These are phyloP conservation scores for Eutolmus rufibarbis DNA, from an alignment of 2,888 invertebrate genomes.

Conservation along the genomic window DNA sequence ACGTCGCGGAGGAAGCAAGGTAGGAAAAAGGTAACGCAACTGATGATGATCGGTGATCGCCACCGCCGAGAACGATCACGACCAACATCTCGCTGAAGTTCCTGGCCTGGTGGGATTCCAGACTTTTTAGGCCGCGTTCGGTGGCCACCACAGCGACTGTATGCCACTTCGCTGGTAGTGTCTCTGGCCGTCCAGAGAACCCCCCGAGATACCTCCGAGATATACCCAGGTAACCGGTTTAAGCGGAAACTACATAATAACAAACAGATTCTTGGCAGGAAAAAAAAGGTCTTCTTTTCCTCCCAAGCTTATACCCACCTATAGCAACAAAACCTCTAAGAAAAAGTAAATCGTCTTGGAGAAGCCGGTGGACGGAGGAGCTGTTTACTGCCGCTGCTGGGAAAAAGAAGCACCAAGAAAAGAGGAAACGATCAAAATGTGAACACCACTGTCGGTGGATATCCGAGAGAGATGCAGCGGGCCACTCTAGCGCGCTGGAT, in stretches of 20 bases:
- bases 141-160: neutral
- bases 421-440: constrained; percentile 31
- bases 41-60: neutral
- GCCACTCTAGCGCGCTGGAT: neutral
- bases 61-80: constrained; percentile 14
- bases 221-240: constrained; percentile 59
- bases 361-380: neutral
- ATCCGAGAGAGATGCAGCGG: neutral
- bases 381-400: neutral
- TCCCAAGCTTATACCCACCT: neutral
- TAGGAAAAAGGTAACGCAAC: neutral
- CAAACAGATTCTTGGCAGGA: constrained; percentile 42
- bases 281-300: constrained; percentile 8
- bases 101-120: constrained; percentile 1
- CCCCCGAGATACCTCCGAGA: neutral
- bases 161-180: neutral
- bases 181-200: neutral
- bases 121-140: constrained; percentile 27
- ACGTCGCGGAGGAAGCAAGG: neutral
- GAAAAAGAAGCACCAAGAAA: constrained; percentile 3
- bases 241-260: constrained; percentile 62
- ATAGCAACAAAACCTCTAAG: neutral
- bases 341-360: constrained; percentile 7
- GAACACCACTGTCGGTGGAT: neutral
- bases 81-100: neutral